These are phyloP conservation scores for Thysanoteuthis rhombus DNA, from an alignment of 2,888 invertebrate species.

Conservation along the genomic window DNA sequence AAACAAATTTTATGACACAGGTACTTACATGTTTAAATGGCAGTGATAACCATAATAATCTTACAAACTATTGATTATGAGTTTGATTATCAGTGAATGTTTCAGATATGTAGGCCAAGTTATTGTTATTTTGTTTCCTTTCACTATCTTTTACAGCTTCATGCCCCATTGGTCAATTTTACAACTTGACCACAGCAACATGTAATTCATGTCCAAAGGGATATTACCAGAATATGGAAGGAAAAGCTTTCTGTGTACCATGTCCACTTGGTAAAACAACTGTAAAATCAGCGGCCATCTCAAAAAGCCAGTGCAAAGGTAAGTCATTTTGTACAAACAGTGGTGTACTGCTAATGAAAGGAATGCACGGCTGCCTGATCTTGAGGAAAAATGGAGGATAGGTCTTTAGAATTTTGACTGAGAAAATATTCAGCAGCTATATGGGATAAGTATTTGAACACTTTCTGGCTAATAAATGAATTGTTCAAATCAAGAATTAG, in stretches of 20 bases:
- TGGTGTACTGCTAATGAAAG: no score
- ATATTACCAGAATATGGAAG: slow-evolving; percentile 41
- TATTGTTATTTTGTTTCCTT: not conserved
- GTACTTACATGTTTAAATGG: no score
- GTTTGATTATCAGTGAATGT: not conserved
- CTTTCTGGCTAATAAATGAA: no score
- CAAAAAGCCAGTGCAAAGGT: slow-evolving; percentile 46
- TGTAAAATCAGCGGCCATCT: slow-evolving; percentile 40
- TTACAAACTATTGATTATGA: not conserved
- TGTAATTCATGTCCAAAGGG: slow-evolving; percentile 41
- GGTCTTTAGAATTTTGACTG: not conserved
- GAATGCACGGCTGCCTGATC: no score
- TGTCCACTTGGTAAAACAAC: slow-evolving; percentile 48
- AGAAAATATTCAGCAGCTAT: no score
- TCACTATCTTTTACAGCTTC: slow-evolving; percentile 19
- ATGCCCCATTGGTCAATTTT: slow-evolving; percentile 38
- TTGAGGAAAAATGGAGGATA: not conserved
- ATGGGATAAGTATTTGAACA: no score
- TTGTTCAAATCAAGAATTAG: no score
- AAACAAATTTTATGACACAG: no score
- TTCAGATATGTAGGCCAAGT: not conserved
- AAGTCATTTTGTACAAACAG: not conserved
- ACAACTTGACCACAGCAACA: not conserved
- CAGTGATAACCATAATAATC: no score
- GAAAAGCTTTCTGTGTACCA: slow-evolving; percentile 42